Conservation (phyloP, 2,888 invertebrate species). For the Erannis defoliaria region DNA sequence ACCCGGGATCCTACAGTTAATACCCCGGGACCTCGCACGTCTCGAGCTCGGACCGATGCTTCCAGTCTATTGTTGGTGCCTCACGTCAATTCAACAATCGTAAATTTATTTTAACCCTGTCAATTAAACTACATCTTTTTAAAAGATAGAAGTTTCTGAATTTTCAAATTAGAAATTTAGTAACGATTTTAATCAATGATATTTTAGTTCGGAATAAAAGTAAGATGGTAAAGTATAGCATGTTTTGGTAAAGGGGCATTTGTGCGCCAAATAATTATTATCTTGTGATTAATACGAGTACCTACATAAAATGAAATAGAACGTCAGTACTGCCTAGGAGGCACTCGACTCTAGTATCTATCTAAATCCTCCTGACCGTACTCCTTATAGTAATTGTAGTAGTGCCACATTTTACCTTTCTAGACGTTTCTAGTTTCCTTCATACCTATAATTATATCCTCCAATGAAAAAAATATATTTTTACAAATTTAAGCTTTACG, state of each 20-base stretch:
- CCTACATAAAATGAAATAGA: neutral
- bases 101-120: constrained; percentile 76
- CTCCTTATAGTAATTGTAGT: constrained; percentile 64
- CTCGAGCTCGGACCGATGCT: constrained; percentile 19
- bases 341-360: constrained; percentile 65
- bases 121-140: constrained; percentile 72
- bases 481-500: constrained; percentile 60
- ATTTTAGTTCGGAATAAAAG: neutral
- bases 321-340: constrained; percentile 52
- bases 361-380: constrained; percentile 56
- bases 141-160: constrained; percentile 54
- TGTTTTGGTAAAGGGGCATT: neutral
- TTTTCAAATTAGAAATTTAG: constrained; percentile 15
- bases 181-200: constrained; percentile 34
- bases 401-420: constrained; percentile 71
- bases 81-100: constrained; percentile 77
- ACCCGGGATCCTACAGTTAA: neutral
- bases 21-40: neutral
- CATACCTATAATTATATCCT: constrained; percentile 52
- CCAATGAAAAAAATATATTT: constrained; percentile 56
- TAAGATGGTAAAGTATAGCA: neutral
- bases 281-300: neutral
- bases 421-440: constrained; percentile 52
- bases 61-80: constrained; percentile 71
- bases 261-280: too few species aligned